Evolutionary conservation across 2,888 invertebrate species (phyloP).

Genomic region (Ommatoiulus sabulosus): DNA sequence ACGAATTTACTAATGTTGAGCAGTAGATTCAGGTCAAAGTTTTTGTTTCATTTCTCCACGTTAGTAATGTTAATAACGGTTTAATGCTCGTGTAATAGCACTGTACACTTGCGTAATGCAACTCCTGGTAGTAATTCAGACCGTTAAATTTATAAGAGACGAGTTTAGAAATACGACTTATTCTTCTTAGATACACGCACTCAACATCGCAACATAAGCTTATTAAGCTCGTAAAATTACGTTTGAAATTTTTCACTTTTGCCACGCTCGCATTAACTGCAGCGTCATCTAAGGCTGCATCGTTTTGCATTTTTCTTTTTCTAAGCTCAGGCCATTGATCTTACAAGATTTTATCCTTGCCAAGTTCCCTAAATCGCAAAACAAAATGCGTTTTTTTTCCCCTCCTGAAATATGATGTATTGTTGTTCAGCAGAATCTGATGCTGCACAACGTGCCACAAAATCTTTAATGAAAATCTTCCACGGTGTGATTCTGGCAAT

Average conservation of each 20-base stretch:
- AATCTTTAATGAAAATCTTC: too few relatives aligned
- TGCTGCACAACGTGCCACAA: too few relatives aligned
- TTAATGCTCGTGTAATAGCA: too few relatives aligned
- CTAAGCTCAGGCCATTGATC: neutral
- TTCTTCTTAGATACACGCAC: neutral
- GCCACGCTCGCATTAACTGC: neutral
- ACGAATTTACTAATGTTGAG: too few relatives aligned
- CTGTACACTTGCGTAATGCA: neutral
- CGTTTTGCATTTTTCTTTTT: neutral
- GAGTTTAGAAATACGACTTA: neutral
- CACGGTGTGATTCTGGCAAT: too few relatives aligned
- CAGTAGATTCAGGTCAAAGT: too few relatives aligned
- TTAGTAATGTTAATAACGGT: too few relatives aligned
- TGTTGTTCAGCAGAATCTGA: neutral
- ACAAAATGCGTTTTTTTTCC: too few relatives aligned
- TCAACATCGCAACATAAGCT: conserved; percentile 3
- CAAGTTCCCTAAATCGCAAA: neutral
- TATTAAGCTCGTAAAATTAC: neutral
- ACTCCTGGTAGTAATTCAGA: neutral
- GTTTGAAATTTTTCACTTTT: neutral
- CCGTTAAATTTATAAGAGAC: neutral
- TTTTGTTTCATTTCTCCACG: too few relatives aligned
- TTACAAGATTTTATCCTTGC: neutral
- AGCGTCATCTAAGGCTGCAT: neutral
- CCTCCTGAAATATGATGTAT: neutral